These are phyloP conservation scores for Brachystomella parvula DNA, from an alignment of 1,140 invertebrate species.

Conservation along the genomic window DNA sequence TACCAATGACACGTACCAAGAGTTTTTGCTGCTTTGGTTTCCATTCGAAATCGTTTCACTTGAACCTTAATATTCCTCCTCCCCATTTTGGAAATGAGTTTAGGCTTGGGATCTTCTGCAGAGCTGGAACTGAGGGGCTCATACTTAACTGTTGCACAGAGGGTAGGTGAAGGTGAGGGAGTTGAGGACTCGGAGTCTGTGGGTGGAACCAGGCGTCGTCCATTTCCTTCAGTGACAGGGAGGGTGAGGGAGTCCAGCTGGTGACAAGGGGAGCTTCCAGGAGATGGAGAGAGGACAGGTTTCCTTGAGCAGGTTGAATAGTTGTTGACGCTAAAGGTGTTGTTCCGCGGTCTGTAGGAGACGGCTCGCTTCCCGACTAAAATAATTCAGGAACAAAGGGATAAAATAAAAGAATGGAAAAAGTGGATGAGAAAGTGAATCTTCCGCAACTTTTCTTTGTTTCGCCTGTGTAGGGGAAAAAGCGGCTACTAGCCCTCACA, in stretches of 20 bases:
- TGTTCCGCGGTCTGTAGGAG: slow-evolving; percentile 31
- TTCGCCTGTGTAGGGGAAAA: too few relatives aligned
- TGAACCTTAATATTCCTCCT: slow-evolving; percentile 77
- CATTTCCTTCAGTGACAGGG: slow-evolving; percentile 47
- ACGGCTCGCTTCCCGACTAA: slow-evolving; percentile 28
- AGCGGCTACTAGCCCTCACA: not conserved
- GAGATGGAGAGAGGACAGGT: slow-evolving; percentile 3
- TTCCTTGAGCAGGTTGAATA: slow-evolving; percentile 41
- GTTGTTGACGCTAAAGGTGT: slow-evolving; percentile 45
- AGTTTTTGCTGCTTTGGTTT: slow-evolving; percentile 89
- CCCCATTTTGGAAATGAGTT: slow-evolving; percentile 63
- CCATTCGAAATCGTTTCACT: slow-evolving; percentile 76
- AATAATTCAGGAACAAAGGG: slow-evolving; percentile 3
- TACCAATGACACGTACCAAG: slow-evolving; percentile 51
- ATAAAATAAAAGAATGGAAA: not conserved
- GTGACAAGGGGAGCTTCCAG: not conserved
- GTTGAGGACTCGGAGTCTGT: slow-evolving; percentile 36
- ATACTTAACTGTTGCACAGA: slow-evolving; percentile 23
- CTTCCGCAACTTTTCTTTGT: too few relatives aligned
- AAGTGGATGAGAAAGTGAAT: not conserved
- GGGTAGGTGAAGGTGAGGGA: slow-evolving; percentile 33
- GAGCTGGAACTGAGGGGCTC: slow-evolving; percentile 27
- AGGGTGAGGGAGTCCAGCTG: slow-evolving; percentile 37
- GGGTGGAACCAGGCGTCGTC: slow-evolving; percentile 45
- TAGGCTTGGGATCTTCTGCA: slow-evolving; percentile 48